Percentiles rank a stretch among this genome's conserved stretches.
phyloP scores from a whole-genome alignment of 2,888 invertebrate genomes.

The Lamellibrachia satsuma region DNA sequence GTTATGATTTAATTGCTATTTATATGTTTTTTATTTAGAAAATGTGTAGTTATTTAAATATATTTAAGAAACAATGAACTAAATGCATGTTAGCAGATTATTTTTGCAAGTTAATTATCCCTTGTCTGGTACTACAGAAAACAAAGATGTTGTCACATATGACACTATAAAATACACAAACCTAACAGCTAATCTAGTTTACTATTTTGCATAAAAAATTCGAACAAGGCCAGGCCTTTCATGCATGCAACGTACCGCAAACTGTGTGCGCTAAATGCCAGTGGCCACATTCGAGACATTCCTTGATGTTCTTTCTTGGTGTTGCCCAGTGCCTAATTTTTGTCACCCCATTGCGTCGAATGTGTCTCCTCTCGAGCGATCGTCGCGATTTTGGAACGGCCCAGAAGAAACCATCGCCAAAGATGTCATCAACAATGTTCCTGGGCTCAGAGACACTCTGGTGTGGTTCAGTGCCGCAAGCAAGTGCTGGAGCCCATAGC shows the following conservation, averaged over 20 bases:
- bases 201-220: not conserved
- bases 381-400: constrained; percentile 84
- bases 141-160: no score
- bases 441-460: not conserved
- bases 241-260: not conserved
- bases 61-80: no score
- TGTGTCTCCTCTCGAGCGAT: constrained; percentile 78
- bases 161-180: no score
- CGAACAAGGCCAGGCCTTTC: no score
- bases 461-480: not conserved
- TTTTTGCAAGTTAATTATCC: no score
- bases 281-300: constrained; percentile 85
- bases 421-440: constrained; percentile 33
- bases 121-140: no score
- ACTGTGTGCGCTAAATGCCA: constrained; percentile 74
- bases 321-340: constrained; percentile 77
- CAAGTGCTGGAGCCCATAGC: not conserved
- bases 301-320: constrained; percentile 78
- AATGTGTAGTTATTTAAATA: no score
- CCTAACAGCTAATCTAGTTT: no score
- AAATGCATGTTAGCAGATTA: no score
- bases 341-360: constrained; percentile 79
- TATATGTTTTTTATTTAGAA: no score
- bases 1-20: no score
- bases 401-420: constrained; percentile 77